These are phyloP conservation scores for Cyprinodon variegatus DNA, from an alignment of 2,113 vertebrate genomes.

Conservation along the genomic window DNA sequence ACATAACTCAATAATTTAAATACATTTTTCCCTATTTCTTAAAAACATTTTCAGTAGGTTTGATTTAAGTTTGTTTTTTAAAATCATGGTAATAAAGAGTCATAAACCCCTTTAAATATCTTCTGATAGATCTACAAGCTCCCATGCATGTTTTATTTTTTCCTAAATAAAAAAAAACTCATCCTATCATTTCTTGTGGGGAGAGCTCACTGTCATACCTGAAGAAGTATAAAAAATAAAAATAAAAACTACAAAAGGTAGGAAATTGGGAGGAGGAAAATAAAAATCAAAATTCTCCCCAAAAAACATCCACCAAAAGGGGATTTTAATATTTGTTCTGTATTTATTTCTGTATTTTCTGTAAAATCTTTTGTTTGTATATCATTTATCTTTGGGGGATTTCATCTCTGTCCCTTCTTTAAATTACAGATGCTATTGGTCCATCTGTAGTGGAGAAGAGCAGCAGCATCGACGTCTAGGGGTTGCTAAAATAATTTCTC, in stretches of 20 bases:
- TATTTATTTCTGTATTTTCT: neutral
- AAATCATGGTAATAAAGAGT: no score
- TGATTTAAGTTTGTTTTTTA: neutral
- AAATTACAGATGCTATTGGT: neutral
- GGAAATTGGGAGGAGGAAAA: neutral
- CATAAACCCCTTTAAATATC: no score
- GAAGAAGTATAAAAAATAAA: neutral
- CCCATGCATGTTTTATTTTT: no score
- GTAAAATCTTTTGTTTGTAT: no score
- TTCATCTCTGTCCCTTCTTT: neutral
- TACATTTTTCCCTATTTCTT: neutral
- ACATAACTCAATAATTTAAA: no score
- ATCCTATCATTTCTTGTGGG: no score
- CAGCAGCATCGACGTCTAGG: neutral
- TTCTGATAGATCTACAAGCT: no score
- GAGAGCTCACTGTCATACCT: neutral
- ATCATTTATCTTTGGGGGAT: neutral
- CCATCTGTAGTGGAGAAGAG: conserved; percentile 6
- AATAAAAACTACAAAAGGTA: neutral
- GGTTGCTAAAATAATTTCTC: conserved; percentile 24
- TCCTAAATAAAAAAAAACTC: no score
- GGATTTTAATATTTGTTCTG: neutral
- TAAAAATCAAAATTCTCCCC: neutral
- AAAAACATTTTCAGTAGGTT: neutral
- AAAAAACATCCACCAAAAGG: neutral